Percentiles rank a stretch among this genome's conserved stretches.
Evolutionary conservation across 2,797 vertebrate genomes (phyloP).

Genomic region (Phrynocephalus forsythii): DNA sequence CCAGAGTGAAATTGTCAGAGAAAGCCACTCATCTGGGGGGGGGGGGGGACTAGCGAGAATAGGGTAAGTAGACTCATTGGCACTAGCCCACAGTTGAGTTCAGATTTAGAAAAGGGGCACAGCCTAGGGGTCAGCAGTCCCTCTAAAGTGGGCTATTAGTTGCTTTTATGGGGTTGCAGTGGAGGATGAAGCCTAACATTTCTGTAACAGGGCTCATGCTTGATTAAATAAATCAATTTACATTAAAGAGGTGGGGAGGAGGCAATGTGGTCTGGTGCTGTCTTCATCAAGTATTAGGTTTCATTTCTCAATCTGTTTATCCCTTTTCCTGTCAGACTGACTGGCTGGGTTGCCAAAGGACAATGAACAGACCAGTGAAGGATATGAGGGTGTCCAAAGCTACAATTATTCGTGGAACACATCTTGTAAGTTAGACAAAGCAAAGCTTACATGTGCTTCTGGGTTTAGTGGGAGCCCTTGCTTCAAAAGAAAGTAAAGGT

Average conservation of each 20-base stretch:
- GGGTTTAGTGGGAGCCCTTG: slow-evolving; percentile 43
- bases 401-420: slow-evolving; percentile 60
- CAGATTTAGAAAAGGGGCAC: slow-evolving; percentile 72
- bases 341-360: slow-evolving; percentile 57
- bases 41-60: slow-evolving; percentile 71
- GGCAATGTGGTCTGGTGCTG: slow-evolving; percentile 37
- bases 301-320: slow-evolving; percentile 71
- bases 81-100: slow-evolving; percentile 73
- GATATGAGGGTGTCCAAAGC: slow-evolving; percentile 14
- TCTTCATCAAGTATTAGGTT: slow-evolving; percentile 68
- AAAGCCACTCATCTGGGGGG: slow-evolving; percentile 68
- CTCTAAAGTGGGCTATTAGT: slow-evolving; percentile 79
- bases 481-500: slow-evolving; percentile 67
- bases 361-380: slow-evolving; percentile 54
- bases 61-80: slow-evolving; percentile 77
- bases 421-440: slow-evolving; percentile 63
- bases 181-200: slow-evolving; percentile 75
- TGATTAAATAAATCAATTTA: slow-evolving; percentile 81
- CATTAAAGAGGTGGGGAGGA: slow-evolving; percentile 65
- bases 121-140: slow-evolving; percentile 74
- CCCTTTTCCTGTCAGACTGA: slow-evolving; percentile 57
- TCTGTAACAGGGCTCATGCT: slow-evolving; percentile 72
- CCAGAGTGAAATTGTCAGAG: slow-evolving; percentile 75
- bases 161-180: slow-evolving; percentile 74
- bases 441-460: slow-evolving; percentile 61